phyloP scores from a whole-genome alignment of 1,140 invertebrate species.

The Lucilia cuprina region DNA sequence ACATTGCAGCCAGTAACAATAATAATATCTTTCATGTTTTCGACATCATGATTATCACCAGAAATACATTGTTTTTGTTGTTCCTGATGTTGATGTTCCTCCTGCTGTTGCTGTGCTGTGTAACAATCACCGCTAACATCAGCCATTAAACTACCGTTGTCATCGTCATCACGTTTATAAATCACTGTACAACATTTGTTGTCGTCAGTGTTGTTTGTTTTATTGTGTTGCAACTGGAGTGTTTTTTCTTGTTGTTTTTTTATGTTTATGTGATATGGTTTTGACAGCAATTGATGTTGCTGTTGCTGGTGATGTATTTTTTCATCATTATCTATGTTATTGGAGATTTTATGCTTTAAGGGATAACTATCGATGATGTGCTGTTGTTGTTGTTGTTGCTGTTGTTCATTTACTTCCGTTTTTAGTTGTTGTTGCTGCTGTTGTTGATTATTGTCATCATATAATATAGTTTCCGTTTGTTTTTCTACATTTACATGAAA shows the following conservation, averaged over 20 bases:
- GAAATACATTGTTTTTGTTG: not conserved
- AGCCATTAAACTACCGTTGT: not conserved
- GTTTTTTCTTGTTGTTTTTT: not conserved
- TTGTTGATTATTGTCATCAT: not conserved
- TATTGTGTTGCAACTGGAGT: not conserved
- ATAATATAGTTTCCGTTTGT: constrained; percentile 22
- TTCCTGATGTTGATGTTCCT: not conserved
- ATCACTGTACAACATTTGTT: constrained; percentile 20
- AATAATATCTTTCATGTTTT: not conserved
- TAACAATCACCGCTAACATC: not conserved
- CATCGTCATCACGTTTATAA: constrained; percentile 1
- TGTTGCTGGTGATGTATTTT: not conserved
- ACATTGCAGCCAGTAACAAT: not conserved
- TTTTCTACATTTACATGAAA: not conserved
- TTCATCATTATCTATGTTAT: not conserved
- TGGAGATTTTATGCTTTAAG: not conserved
- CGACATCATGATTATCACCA: not conserved
- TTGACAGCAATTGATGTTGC: not conserved
- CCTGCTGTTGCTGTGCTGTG: not conserved
- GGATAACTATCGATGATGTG: not conserved
- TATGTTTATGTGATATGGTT: not conserved
- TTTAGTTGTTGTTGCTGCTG: not conserved
- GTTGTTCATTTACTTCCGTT: constrained; percentile 22
- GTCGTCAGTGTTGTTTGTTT: not conserved
- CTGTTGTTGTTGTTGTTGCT: not conserved